Evolutionary conservation across 1,140 invertebrate genomes (phyloP).

Genomic region (Calephelis nemesis): DNA sequence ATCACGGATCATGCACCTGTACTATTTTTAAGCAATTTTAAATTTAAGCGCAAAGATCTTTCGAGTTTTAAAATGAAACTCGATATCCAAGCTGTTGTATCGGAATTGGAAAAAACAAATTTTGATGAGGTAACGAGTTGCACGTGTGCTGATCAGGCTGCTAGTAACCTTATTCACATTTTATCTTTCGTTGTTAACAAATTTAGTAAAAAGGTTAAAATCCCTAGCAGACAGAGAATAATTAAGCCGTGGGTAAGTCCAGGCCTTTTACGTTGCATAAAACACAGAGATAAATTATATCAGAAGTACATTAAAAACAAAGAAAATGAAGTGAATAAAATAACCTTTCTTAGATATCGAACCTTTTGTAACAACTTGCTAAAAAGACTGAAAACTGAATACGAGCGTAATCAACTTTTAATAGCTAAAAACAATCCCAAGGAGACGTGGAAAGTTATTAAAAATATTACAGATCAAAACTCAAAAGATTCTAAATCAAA

Average conservation of each 20-base stretch:
- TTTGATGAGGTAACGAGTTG: background rate
- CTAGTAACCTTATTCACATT: background rate
- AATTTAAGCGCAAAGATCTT: background rate
- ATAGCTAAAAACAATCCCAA: background rate
- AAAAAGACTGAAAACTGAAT: background rate
- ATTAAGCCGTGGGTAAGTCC: too few relatives aligned
- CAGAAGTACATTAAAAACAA: conserved; percentile 1
- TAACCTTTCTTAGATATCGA: background rate
- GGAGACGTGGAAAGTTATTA: conserved; percentile 4
- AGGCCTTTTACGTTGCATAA: too few relatives aligned
- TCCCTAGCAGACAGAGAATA: too few relatives aligned
- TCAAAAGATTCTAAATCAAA: conserved; percentile 2
- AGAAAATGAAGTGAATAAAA: background rate
- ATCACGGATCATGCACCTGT: conserved; percentile 1
- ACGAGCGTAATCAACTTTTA: conserved; percentile 5
- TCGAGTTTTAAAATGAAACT: too few relatives aligned
- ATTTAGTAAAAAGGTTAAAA: background rate
- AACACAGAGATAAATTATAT: background rate
- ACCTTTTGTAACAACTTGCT: too few relatives aligned
- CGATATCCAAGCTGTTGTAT: background rate
- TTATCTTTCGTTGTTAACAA: background rate
- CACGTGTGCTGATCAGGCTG: background rate
- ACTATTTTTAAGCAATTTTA: background rate
- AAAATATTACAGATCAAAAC: conserved; percentile 4
- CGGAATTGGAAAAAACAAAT: background rate